Evolutionary conservation across 2,888 invertebrate genomes (phyloP).

Genomic region (Hipparchia semele): DNA sequence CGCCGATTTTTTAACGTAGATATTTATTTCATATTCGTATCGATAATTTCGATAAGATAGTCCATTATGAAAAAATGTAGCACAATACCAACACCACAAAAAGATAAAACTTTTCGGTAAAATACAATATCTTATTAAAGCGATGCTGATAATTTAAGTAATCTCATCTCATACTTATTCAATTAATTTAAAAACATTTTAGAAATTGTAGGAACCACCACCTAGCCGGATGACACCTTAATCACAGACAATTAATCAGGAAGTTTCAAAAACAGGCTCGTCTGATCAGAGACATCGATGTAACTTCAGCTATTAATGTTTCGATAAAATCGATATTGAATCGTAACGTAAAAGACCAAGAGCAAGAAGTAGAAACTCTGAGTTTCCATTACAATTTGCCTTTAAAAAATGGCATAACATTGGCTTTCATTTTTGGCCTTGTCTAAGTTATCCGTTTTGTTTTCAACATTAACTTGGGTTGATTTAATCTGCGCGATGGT

Average conservation of each 20-base stretch:
- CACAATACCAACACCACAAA: slow-evolving; percentile 12
- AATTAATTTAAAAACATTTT: slow-evolving; percentile 33
- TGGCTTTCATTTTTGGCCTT: too few relatives aligned
- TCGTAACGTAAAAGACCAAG: too few relatives aligned
- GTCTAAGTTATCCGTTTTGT: too few relatives aligned
- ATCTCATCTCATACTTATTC: slow-evolving; percentile 24
- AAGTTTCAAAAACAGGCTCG: too few relatives aligned
- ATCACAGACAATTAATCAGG: slow-evolving; percentile 13
- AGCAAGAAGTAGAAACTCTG: too few relatives aligned
- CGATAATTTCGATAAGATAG: slow-evolving; percentile 35
- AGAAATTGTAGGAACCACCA: slow-evolving; percentile 36
- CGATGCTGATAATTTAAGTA: not conserved
- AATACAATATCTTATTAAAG: slow-evolving; percentile 8
- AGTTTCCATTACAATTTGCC: too few relatives aligned
- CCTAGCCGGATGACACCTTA: slow-evolving; percentile 29
- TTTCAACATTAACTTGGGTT: too few relatives aligned
- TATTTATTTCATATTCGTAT: slow-evolving; percentile 33
- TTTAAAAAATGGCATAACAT: too few relatives aligned
- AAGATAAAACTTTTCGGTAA: slow-evolving; percentile 7
- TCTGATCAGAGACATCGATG: too few relatives aligned
- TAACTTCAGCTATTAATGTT: too few relatives aligned
- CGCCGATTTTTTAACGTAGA: slow-evolving; percentile 27
- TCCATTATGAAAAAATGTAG: slow-evolving; percentile 25
- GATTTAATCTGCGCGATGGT: too few relatives aligned
- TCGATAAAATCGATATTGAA: too few relatives aligned